Evolutionary conservation across 2,888 invertebrate species (phyloP).

Genomic region (Lasioglossum morio): DNA sequence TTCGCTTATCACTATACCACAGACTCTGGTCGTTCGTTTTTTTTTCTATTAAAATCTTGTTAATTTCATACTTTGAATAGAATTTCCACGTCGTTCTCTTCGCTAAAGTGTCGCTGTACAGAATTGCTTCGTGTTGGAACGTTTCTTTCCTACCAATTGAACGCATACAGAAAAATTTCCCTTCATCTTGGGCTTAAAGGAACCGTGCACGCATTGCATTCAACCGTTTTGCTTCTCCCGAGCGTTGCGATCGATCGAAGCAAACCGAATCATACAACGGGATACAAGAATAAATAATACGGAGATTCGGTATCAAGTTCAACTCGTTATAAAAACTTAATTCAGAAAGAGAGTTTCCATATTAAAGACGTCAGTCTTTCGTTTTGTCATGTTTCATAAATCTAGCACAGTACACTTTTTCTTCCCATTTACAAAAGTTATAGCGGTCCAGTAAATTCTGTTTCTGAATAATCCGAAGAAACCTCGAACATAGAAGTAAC

Average conservation of each 20-base stretch:
- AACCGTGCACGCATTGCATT: constrained; percentile 9
- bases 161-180: constrained; percentile 27
- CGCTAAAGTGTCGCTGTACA: constrained; percentile 24
- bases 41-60: constrained; percentile 17
- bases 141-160: constrained; percentile 25
- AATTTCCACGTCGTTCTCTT: constrained; percentile 19
- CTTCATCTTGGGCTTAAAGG: constrained; percentile 50
- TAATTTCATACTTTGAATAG: constrained; percentile 19
- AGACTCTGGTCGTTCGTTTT: constrained; percentile 16
- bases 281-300: constrained; percentile 33
- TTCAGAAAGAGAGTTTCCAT: constrained; percentile 50
- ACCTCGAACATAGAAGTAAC: constrained; percentile 17
- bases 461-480: constrained; percentile 35
- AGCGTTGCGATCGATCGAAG: constrained; percentile 9
- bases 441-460: constrained; percentile 24
- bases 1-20: constrained; percentile 36
- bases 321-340: constrained; percentile 26
- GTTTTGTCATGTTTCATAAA: constrained; percentile 52
- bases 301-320: constrained; percentile 21
- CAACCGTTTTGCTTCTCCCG: constrained; percentile 3
- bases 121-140: constrained; percentile 17
- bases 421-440: constrained; percentile 17
- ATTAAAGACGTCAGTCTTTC: constrained; percentile 71
- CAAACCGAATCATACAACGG: constrained; percentile 28
- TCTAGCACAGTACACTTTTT: constrained; percentile 13